A percentile compares a stretch with the other conserved stretches of the same genome.
Evolutionary conservation across 1,140 invertebrate genomes (phyloP).

Genomic region (Anadara kagoshimensis): DNA sequence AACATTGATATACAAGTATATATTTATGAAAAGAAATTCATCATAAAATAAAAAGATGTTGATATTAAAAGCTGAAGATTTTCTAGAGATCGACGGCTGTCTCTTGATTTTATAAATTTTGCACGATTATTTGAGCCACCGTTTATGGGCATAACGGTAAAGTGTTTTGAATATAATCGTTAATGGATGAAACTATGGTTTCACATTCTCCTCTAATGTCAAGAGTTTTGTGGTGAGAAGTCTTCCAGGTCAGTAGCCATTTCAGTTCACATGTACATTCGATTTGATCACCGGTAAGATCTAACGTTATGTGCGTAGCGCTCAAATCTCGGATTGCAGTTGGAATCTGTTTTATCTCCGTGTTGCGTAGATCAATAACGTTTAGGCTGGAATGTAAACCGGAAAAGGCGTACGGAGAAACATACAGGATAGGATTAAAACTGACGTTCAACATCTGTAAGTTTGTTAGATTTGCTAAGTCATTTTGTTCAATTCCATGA

Average conservation of each 20-base stretch:
- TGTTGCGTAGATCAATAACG: constrained; percentile 18
- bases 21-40: too few species aligned
- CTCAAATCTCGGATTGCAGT: constrained; percentile 22
- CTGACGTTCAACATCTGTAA: constrained; percentile 26
- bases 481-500: constrained; percentile 32
- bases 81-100: too few species aligned
- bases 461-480: constrained; percentile 13
- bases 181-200: constrained; percentile 19
- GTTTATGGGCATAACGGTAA: constrained; percentile 1
- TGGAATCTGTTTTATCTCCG: constrained; percentile 17
- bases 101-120: too few species aligned
- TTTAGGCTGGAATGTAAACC: constrained; percentile 8
- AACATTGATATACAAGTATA: too few species aligned
- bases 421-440: constrained; percentile 38
- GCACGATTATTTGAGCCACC: too few species aligned
- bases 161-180: constrained; percentile 22
- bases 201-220: constrained; percentile 20
- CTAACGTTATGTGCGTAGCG: constrained; percentile 12
- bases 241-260: constrained; percentile 20
- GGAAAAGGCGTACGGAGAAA: constrained; percentile 32
- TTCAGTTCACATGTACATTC: constrained; percentile 35
- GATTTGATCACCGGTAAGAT: constrained; percentile 24
- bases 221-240: background rate
- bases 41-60: too few species aligned
- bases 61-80: too few species aligned